These are phyloP conservation scores for Zingel zingel DNA, from an alignment of 2,113 vertebrate genomes.

Conservation along the genomic window DNA sequence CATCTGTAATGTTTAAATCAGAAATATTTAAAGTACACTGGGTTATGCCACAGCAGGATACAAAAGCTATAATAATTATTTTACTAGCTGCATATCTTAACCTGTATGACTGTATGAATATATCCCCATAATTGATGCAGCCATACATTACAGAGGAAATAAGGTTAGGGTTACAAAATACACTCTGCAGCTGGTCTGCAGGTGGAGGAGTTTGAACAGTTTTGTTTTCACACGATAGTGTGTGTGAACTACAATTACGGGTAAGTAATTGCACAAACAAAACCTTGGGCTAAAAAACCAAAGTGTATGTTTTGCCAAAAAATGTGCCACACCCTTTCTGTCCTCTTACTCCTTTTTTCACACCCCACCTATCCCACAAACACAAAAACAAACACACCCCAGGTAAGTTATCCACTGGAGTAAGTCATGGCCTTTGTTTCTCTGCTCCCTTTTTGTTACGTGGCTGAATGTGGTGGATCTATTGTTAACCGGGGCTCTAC, in stretches of 20 bases:
- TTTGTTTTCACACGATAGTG: neutral
- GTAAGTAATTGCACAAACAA: slow-evolving; percentile 1
- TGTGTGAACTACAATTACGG: slow-evolving; percentile 16
- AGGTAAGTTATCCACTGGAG: neutral
- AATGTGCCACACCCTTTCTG: slow-evolving; percentile 32
- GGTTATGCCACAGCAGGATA: neutral
- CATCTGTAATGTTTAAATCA: neutral
- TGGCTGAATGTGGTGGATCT: neutral
- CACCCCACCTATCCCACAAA: slow-evolving; percentile 28
- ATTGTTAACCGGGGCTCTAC: slow-evolving; percentile 19
- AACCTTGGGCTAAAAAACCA: slow-evolving; percentile 2
- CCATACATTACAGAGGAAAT: neutral
- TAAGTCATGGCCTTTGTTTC: slow-evolving; percentile 26
- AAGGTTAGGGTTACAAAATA: no score
- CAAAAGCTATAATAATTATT: neutral
- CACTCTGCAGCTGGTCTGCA: neutral
- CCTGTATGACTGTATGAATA: neutral
- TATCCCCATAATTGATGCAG: neutral
- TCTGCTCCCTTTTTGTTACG: slow-evolving; percentile 2
- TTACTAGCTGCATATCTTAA: neutral
- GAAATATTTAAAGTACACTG: neutral
- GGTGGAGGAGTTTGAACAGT: neutral
- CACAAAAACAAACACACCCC: slow-evolving; percentile 43
- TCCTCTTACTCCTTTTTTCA: slow-evolving; percentile 11
- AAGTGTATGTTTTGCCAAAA: neutral